phyloP scores from a whole-genome alignment of 1,140 invertebrate species.

The Bacillus rossius region DNA sequence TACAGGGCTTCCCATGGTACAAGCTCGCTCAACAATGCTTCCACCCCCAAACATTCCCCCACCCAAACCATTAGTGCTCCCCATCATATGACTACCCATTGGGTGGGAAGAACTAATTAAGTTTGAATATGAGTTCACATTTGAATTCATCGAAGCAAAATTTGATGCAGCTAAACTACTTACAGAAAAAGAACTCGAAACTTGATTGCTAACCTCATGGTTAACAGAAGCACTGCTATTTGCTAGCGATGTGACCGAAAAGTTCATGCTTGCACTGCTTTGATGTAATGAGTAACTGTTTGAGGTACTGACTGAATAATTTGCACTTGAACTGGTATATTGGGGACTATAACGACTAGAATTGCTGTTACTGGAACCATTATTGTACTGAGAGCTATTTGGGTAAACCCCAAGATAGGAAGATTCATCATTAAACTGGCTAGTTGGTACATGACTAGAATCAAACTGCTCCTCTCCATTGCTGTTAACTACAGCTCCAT shows the following conservation, averaged over 20 bases:
- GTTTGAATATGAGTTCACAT: slow-evolving; percentile 26
- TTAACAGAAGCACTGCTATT: slow-evolving; percentile 31
- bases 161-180: slow-evolving; percentile 32
- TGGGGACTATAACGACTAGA: slow-evolving; percentile 13
- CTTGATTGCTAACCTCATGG: slow-evolving; percentile 16
- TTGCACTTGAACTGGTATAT: slow-evolving; percentile 23
- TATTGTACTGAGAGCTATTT: slow-evolving; percentile 15
- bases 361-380: slow-evolving; percentile 17
- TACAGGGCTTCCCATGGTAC: slow-evolving; percentile 24
- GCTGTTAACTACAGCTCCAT: slow-evolving; percentile 27
- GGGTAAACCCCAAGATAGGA: slow-evolving; percentile 32
- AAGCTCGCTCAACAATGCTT: slow-evolving; percentile 24
- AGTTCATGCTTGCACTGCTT: slow-evolving; percentile 34
- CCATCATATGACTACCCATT: slow-evolving; percentile 27
- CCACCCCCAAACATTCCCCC: slow-evolving; percentile 18
- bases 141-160: slow-evolving; percentile 21
- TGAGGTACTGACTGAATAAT: slow-evolving; percentile 22
- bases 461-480: slow-evolving; percentile 16
- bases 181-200: slow-evolving; percentile 33
- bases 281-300: slow-evolving; percentile 22
- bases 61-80: slow-evolving; percentile 12
- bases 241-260: slow-evolving; percentile 41
- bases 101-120: slow-evolving; percentile 29
- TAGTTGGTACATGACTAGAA: slow-evolving; percentile 9
- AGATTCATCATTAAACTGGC: slow-evolving; percentile 26